These are phyloP conservation scores for Lagenorhynchus albirostris DNA, from an alignment of 2,113 vertebrate genomes.

Conservation along the genomic window DNA sequence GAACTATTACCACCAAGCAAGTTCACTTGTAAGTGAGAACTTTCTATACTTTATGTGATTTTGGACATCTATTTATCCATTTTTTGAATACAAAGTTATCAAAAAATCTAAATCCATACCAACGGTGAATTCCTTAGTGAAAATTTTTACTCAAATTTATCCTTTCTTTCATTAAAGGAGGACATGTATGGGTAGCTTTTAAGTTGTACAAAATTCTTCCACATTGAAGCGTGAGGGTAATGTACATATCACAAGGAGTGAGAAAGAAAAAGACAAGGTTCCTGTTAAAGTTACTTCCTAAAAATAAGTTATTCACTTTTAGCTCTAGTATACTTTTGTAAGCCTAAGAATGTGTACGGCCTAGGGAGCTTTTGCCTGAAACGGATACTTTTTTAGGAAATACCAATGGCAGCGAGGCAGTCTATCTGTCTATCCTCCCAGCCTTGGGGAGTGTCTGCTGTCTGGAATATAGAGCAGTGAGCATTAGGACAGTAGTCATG, in stretches of 20 bases:
- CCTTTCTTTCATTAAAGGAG: not conserved
- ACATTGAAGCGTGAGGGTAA: not conserved
- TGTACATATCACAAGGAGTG: not conserved
- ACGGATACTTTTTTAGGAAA: not conserved
- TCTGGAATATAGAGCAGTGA: not conserved
- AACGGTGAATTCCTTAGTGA: not conserved
- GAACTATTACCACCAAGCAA: not conserved
- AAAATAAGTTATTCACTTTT: not conserved
- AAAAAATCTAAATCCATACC: not conserved
- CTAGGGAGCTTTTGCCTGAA: not conserved
- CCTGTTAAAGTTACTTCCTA: not conserved
- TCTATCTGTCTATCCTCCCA: fast-evolving
- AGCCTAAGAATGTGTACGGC: too few relatives aligned
- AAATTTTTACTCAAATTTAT: not conserved
- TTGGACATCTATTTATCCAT: not conserved
- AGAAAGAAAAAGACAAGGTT: not conserved
- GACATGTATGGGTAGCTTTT: not conserved
- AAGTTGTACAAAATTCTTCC: not conserved
- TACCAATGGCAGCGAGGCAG: not conserved
- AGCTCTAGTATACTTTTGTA: not conserved
- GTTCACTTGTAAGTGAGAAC: not conserved
- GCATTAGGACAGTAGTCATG: fast-evolving
- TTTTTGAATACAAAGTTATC: not conserved
- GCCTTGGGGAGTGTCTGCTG: fast-evolving
- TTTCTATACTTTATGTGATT: not conserved